A percentile compares a stretch with the other conserved stretches of the same genome.
phyloP scores from a whole-genome alignment of 2,113 vertebrate species.

The Phrynosoma blainvillii region DNA sequence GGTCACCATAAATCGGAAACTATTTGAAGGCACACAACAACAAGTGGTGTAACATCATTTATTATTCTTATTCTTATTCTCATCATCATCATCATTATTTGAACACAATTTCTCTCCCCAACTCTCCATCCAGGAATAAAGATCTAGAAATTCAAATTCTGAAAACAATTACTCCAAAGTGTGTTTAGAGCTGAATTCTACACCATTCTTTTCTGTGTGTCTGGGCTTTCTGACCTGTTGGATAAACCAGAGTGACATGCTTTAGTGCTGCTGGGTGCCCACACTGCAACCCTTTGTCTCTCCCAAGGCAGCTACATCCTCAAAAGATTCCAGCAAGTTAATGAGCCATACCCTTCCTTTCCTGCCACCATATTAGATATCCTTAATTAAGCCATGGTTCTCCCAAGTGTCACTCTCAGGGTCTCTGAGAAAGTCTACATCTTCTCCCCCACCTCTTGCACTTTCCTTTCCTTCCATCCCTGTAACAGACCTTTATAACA shows the following conservation, averaged over 20 bases:
- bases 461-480: not conserved
- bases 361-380: slow-evolving; percentile 75
- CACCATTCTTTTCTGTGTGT: slow-evolving; percentile 3
- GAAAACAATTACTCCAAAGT: not conserved
- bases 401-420: slow-evolving; percentile 68
- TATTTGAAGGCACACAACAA: no score
- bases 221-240: slow-evolving; percentile 31
- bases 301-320: slow-evolving; percentile 65
- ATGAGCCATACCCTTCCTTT: slow-evolving; percentile 73
- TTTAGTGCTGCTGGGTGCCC: slow-evolving; percentile 36
- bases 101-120: not conserved
- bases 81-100: no score
- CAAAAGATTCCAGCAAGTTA: slow-evolving; percentile 73
- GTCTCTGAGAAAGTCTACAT: slow-evolving; percentile 45
- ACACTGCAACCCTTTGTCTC: slow-evolving; percentile 52
- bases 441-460: not conserved
- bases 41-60: no score
- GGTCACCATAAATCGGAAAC: no score
- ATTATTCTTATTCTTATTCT: no score
- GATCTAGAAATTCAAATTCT: not conserved
- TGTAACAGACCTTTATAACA: not conserved
- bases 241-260: slow-evolving; percentile 32
- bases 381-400: slow-evolving; percentile 74
- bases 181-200: not conserved
- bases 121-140: not conserved